These are phyloP conservation scores for Aphelenchoides fujianensis DNA, from an alignment of 1,140 invertebrate genomes.

Conservation along the genomic window DNA sequence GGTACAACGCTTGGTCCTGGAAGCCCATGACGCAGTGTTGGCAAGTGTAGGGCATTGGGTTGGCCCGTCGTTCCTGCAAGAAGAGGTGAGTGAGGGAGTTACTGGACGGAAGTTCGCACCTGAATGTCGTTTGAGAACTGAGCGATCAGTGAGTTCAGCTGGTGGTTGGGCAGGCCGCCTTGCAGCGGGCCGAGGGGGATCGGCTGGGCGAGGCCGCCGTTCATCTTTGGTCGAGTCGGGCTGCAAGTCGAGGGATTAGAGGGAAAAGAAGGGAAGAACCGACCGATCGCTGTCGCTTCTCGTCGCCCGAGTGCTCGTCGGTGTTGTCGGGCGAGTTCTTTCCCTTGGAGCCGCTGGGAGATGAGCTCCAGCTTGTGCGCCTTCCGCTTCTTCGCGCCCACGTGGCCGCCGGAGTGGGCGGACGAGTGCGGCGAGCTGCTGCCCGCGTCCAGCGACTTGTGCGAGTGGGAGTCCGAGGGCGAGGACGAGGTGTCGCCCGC, in stretches of 20 bases:
- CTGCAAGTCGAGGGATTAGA: slow-evolving; percentile 18
- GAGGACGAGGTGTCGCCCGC: slow-evolving; percentile 3
- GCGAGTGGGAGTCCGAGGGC: slow-evolving; percentile 11
- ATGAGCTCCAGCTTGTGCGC: slow-evolving; percentile 75
- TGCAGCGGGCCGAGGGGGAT: slow-evolving; percentile 9
- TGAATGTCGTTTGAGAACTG: slow-evolving; percentile 7
- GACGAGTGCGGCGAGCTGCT: slow-evolving; percentile 18
- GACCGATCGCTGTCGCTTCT: slow-evolving; percentile 24
- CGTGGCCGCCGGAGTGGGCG: not conserved
- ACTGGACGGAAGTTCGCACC: not conserved
- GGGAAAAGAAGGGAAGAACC: too few relatives aligned
- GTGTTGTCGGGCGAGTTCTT: slow-evolving; percentile 38
- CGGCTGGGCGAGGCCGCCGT: slow-evolving; percentile 13
- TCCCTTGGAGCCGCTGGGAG: slow-evolving; percentile 65
- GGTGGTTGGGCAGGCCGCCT: not conserved
- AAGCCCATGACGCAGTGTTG: slow-evolving; percentile 53
- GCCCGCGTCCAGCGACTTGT: slow-evolving; percentile 12
- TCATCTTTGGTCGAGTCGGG: slow-evolving; percentile 5
- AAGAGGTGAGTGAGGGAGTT: not conserved
- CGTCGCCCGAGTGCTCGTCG: slow-evolving; percentile 11
- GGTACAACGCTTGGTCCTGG: slow-evolving; percentile 82
- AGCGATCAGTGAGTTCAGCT: slow-evolving; percentile 5
- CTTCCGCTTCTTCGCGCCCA: slow-evolving; percentile 67
- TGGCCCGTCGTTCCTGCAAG: not conserved
- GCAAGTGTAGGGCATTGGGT: slow-evolving; percentile 34